A percentile compares a stretch with the other conserved stretches of the same genome.
Evolutionary conservation across 1,140 invertebrate species (phyloP).

Genomic region (Panagrolaimus sp.): DNA sequence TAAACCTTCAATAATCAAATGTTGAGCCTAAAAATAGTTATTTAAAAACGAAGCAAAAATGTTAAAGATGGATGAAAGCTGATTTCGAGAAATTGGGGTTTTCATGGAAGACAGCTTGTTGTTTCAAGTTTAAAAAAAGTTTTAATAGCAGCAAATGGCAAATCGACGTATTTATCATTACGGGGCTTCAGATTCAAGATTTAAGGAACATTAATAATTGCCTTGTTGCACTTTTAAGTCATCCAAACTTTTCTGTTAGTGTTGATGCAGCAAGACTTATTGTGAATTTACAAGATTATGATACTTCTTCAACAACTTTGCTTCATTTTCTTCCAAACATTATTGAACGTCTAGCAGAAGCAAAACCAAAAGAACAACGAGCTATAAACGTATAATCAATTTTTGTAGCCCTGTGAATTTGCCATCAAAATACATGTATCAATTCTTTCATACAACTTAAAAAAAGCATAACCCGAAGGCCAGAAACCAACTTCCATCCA

Average conservation of each 20-base stretch:
- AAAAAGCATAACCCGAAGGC: too few species aligned
- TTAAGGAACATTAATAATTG: background rate
- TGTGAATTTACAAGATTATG: background rate
- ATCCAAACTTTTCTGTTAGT: background rate
- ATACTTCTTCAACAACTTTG: background rate
- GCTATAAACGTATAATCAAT: background rate
- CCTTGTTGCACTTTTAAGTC: background rate
- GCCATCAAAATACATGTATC: too few species aligned
- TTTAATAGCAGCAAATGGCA: too few species aligned
- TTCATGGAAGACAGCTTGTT: too few species aligned
- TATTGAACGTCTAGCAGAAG: background rate
- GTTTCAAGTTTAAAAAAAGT: too few species aligned
- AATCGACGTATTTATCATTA: too few species aligned
- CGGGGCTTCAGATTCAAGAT: background rate
- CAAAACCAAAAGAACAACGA: background rate
- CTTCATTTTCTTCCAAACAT: background rate
- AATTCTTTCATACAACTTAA: too few species aligned
- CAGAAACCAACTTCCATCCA: too few species aligned
- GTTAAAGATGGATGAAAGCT: too few species aligned
- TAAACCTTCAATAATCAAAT: background rate
- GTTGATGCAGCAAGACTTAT: background rate
- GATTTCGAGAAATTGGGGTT: too few species aligned
- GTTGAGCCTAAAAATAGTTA: background rate
- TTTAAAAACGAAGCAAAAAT: too few species aligned
- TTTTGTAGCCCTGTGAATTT: too few species aligned